Base-by-base conservation (phyloP, 2,113 vertebrate species). In the Piprites chloris region DNA sequence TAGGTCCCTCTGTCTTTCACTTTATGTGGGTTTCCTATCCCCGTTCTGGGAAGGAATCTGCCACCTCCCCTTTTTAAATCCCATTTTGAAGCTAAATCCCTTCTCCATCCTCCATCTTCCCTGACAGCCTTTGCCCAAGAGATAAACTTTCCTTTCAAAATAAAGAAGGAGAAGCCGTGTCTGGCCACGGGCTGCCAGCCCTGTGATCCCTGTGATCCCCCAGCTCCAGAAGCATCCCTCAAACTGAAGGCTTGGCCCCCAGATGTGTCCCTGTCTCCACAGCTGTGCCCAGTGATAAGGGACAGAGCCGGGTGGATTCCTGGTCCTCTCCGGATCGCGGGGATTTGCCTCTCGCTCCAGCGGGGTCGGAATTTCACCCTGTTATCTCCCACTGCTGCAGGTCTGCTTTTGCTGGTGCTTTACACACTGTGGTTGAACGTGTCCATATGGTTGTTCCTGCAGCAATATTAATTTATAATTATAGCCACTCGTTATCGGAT, bases 381-480 rank as follows among this genome's bases (percentile, higher is more conserved):
- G 7, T 94, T 84, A 96, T 96, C 93, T 94, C 62, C 58, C 78
- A 39, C 72, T 41, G 75, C 59, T 30, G 81, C 91, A 72, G 75
- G 63, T 86, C 94, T 94, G 79, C 52, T 65, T 85, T 35, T 39
- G 80, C 86, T 15, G 58, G 19, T 2, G 3, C 80, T 94, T 87
- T 73, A n/a, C 87, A 8, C 6, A 0, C 95, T 56, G 82, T 4
- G 12, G 50, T 22, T 72, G 85, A 82, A 78, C 1, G 1, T 9
- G 37, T 67, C 92, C 87, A 67, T 86, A 80, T 67, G 72, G 28
- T 24, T 17, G 39, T 9, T 69, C 62, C 62, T n/a, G 52, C 56
- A 32, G 76, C 17, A 18, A 15, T 67, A 86, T 71, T 80, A 53
- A 17, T 69, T 94, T 72, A 14, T 71, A 80, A 90, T 91, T 89